Conservation (phyloP, 2,113 vertebrate species). For the Cyprinodon brontotheroides region DNA sequence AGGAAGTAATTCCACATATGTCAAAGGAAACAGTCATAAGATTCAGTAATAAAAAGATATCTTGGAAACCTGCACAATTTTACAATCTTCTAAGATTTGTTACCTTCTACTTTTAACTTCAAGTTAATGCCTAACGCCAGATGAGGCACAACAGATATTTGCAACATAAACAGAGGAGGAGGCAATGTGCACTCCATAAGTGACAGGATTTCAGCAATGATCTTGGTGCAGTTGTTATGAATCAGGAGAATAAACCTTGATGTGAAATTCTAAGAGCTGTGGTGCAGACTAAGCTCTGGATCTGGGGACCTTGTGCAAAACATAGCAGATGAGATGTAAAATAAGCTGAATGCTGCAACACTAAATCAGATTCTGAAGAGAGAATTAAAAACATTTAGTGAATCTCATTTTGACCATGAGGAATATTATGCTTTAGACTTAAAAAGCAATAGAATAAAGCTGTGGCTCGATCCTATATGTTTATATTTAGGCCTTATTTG, state of each 20-base stretch:
- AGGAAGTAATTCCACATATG: neutral
- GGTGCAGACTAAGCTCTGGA: constrained; percentile 24
- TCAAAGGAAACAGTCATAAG: constrained; percentile 7
- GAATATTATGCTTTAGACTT: no score
- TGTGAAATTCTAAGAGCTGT: neutral
- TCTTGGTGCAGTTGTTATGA: neutral
- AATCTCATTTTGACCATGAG: constrained; percentile 15
- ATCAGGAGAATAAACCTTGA: neutral
- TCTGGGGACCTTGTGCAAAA: constrained; percentile 9
- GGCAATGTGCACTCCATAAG: no score
- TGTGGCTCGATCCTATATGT: no score
- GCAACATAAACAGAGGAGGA: no score
- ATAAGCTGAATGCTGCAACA: neutral
- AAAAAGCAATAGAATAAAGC: no score
- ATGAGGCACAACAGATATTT: no score
- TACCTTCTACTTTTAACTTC: no score
- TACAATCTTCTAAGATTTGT: no score
- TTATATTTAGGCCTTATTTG: no score
- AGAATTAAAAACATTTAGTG: constrained; percentile 11
- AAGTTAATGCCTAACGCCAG: no score
- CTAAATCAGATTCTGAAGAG: neutral
- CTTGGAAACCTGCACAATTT: neutral
- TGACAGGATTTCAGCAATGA: neutral
- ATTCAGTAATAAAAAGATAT: constrained; percentile 10
- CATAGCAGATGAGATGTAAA: constrained; percentile 25